Evolutionary conservation across 2,113 vertebrate species (phyloP).

Genomic region (Delphinapterus leucas): DNA sequence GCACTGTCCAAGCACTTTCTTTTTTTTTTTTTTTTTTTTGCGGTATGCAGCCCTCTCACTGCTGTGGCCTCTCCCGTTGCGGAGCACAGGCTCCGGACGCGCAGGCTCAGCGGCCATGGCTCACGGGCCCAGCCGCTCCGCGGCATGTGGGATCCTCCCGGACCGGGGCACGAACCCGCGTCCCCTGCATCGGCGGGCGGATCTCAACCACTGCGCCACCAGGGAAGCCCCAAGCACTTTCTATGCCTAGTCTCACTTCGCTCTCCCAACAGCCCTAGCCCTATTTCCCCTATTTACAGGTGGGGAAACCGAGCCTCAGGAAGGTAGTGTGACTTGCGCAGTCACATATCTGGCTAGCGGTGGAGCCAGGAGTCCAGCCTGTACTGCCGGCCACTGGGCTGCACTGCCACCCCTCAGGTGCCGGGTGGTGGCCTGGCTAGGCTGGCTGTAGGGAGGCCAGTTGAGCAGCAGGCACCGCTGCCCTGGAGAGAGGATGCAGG

Average conservation of each 20-base stretch:
- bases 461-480: accelerated
- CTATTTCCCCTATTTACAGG: neutral
- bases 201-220: too few relatives aligned
- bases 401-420: accelerated
- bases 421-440: neutral
- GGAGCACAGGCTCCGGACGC: too few relatives aligned
- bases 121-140: too few relatives aligned
- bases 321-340: accelerated
- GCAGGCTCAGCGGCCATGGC: too few relatives aligned
- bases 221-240: too few relatives aligned
- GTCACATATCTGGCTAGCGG: neutral
- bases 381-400: accelerated
- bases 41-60: too few relatives aligned
- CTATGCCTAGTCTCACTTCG: accelerated
- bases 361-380: neutral
- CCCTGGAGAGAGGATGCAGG: neutral
- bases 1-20: neutral
- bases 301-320: neutral
- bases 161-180: too few relatives aligned
- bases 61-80: too few relatives aligned
- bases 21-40: too few relatives aligned
- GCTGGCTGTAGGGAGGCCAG: neutral
- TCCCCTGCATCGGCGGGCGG: too few relatives aligned
- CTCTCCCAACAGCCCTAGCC: neutral
- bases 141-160: too few relatives aligned